Conservation (phyloP, 53 echinoderm and acorn worm genomes). For the Zoroaster sp. region DNA sequence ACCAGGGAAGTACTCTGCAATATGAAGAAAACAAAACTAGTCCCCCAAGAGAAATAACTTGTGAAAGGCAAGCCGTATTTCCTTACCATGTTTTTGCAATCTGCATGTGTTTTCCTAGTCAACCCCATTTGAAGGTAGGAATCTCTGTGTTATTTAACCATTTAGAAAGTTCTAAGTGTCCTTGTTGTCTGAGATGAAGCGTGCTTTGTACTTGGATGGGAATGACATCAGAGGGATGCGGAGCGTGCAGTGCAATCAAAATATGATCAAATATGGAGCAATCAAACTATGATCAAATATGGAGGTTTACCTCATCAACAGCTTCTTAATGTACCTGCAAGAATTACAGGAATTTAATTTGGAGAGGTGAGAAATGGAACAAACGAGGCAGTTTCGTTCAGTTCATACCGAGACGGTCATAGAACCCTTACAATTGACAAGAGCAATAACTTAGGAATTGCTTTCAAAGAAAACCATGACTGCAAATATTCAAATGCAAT, state of each 20-base stretch:
- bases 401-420: neutral
- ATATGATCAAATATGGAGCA: neutral
- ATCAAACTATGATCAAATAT: neutral
- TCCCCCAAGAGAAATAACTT: slow-evolving; percentile 41
- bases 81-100: neutral
- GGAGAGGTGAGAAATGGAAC: neutral
- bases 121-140: neutral
- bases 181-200: neutral
- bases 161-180: neutral
- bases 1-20: neutral
- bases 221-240: neutral
- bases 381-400: no score
- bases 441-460: neutral
- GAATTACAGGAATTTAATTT: neutral
- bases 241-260: neutral
- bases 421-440: neutral
- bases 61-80: neutral
- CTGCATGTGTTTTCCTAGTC: slow-evolving; percentile 1
- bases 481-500: no score
- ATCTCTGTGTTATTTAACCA: neutral
- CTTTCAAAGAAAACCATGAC: neutral
- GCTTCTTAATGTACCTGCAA: neutral
- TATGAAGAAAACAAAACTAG: slow-evolving; percentile 33
- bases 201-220: no score
- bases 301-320: neutral